phyloP scores from a whole-genome alignment of 2,888 invertebrate species.

The Drosophila longiperda region DNA sequence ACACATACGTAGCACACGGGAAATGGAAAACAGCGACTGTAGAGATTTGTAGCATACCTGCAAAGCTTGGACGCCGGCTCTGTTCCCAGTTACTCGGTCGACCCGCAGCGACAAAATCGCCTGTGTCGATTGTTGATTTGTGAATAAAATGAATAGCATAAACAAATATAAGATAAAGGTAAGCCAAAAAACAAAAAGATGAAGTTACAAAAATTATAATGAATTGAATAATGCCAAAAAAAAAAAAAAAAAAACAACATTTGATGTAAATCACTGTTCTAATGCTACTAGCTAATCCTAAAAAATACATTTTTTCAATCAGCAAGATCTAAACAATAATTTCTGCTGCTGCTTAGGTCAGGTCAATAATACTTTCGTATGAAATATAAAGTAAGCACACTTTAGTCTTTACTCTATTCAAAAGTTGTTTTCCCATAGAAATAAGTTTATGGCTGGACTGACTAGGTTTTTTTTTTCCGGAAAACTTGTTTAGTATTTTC shows the following conservation, averaged over 20 bases:
- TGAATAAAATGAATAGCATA: constrained; percentile 46
- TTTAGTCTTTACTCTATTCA: not conserved
- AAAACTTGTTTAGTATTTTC: not conserved
- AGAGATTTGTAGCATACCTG: constrained; percentile 86
- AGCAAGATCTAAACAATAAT: not conserved
- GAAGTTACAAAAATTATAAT: not conserved
- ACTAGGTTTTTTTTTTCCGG: not conserved
- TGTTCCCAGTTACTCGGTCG: constrained; percentile 95
- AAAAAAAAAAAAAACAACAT: not conserved
- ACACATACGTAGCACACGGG: constrained; percentile 24
- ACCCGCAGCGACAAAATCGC: constrained; percentile 89
- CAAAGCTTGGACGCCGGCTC: constrained; percentile 89
- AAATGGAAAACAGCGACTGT: constrained; percentile 39
- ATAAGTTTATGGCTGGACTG: not conserved
- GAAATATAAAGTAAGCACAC: not conserved
- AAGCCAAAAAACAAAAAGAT: constrained; percentile 18
- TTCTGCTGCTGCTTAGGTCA: no score
- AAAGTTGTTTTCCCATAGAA: not conserved
- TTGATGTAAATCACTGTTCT: not conserved
- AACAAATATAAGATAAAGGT: constrained; percentile 20
- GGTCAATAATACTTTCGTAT: not conserved
- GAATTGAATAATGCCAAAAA: not conserved
- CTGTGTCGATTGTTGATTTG: constrained; percentile 61
- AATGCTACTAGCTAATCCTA: not conserved
- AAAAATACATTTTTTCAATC: not conserved